These are phyloP conservation scores for Butastur rufipennis DNA, from an alignment of 2,113 vertebrate genomes.

Conservation along the genomic window DNA sequence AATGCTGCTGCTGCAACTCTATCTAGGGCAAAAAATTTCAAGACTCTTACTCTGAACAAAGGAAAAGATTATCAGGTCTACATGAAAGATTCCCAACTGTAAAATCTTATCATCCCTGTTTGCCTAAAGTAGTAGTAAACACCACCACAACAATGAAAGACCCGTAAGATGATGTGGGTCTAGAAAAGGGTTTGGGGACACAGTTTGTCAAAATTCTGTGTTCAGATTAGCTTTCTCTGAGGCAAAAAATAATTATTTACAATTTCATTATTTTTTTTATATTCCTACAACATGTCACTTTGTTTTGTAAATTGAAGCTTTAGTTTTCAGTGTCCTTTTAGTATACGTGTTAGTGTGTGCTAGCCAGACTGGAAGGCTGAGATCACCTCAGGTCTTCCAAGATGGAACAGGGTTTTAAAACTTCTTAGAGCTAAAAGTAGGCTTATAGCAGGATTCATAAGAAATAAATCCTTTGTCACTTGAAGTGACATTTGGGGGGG, in stretches of 20 bases:
- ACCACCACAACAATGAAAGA: background rate
- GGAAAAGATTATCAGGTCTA: background rate
- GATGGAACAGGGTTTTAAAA: background rate
- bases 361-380: background rate
- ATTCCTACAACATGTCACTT: background rate
- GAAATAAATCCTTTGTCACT: background rate
- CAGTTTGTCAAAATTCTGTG: background rate
- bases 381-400: background rate
- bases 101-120: background rate
- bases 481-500: background rate
- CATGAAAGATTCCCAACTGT: background rate
- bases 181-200: background rate
- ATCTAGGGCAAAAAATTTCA: background rate
- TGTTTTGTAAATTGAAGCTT: background rate
- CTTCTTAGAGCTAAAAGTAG: background rate
- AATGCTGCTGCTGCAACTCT: background rate
- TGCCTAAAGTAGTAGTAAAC: background rate
- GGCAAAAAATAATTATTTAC: background rate
- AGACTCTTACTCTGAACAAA: background rate
- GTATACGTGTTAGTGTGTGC: rapidly evolving
- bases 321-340: background rate
- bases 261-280: background rate
- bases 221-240: background rate
- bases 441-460: background rate
- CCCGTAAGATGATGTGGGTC: background rate